A percentile compares a stretch with the other conserved stretches of the same genome.
Conservation (phyloP, 1,140 invertebrate species). For the Frieseomelitta varia region DNA sequence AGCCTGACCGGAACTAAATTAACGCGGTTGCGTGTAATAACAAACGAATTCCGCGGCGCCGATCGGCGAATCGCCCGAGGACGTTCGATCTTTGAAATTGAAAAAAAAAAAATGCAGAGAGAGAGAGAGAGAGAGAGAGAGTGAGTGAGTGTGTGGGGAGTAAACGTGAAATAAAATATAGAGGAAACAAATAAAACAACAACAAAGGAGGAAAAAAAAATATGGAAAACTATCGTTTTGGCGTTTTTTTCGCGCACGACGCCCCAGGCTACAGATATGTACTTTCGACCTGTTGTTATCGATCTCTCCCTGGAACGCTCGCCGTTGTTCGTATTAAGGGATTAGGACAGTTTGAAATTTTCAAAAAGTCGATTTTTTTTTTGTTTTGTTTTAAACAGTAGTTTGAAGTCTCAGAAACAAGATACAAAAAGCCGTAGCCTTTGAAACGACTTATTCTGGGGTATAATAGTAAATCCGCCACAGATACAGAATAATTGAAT, state of each 20-base stretch:
- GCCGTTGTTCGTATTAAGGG: too few species aligned
- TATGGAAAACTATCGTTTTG: constrained; percentile 7
- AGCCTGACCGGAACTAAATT: constrained; percentile 54
- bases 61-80: constrained; percentile 28
- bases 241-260: constrained; percentile 36
- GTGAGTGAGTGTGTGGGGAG: background rate
- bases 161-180: background rate
- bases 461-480: too few species aligned
- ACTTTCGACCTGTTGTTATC: background rate
- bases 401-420: too few species aligned
- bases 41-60: constrained; percentile 36
- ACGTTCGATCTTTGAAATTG: background rate
- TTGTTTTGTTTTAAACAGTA: too few species aligned
- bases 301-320: too few species aligned
- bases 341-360: too few species aligned
- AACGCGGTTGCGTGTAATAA: constrained; percentile 53
- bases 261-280: background rate
- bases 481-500: too few species aligned
- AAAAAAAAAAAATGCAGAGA: constrained; percentile 6
- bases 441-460: too few species aligned
- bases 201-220: background rate
- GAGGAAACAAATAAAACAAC: background rate
- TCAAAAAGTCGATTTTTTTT: too few species aligned
- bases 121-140: background rate
- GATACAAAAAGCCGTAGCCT: too few species aligned